Conservation (phyloP, 1,140 invertebrate genomes). For the Caenorhabditis tropicalis region DNA sequence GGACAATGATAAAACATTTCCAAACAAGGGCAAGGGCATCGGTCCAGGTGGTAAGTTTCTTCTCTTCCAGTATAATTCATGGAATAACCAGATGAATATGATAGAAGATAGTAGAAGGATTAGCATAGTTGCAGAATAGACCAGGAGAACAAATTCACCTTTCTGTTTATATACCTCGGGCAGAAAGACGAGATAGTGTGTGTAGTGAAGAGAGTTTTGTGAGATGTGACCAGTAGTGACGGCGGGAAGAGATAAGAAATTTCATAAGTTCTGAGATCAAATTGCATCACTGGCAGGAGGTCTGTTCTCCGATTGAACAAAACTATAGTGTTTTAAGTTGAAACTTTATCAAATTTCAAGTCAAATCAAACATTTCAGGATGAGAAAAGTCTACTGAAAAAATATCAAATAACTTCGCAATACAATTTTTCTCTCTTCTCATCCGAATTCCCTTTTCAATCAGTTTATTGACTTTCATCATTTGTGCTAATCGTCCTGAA, state of each 20-base stretch:
- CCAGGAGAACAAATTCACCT: not conserved
- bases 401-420: not conserved
- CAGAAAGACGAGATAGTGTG: not conserved
- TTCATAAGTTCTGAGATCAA: too few relatives aligned
- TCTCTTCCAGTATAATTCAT: slow-evolving; percentile 1
- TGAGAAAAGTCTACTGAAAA: not conserved
- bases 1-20: not conserved
- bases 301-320: too few relatives aligned
- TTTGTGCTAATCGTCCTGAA: not conserved
- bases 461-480: not conserved
- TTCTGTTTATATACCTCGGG: not conserved
- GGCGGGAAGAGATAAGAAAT: not conserved
- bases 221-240: not conserved
- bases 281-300: too few relatives aligned
- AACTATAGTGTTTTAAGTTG: not conserved
- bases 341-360: slow-evolving; percentile 34
- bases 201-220: not conserved
- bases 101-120: not conserved
- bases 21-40: not conserved
- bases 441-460: not conserved
- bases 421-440: not conserved
- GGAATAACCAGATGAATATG: not conserved
- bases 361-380: slow-evolving; percentile 8
- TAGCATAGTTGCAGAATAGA: not conserved
- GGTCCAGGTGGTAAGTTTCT: not conserved